A percentile compares a stretch with the other conserved stretches of the same genome.
Conservation (phyloP, 2,797 vertebrate genomes). For the Acanthornis magna region DNA sequence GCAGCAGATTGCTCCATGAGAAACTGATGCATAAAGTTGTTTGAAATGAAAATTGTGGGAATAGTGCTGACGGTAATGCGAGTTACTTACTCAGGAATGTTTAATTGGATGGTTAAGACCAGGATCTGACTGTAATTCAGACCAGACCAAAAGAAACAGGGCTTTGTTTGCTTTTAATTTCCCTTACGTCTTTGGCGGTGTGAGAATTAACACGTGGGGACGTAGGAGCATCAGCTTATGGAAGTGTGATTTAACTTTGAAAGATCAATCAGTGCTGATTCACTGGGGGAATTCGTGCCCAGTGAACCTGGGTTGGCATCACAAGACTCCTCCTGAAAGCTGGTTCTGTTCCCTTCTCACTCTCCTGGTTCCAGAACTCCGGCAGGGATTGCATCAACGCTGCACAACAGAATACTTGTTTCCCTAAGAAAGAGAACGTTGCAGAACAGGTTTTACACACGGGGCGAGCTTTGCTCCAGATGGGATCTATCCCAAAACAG, state of each 20-base stretch:
- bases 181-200: background rate
- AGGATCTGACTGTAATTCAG: background rate
- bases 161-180: background rate
- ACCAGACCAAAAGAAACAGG: background rate
- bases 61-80: background rate
- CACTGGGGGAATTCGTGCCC: background rate
- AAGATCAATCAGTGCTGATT: background rate
- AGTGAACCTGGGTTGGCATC: background rate
- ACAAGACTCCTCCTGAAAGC: background rate
- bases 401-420: background rate
- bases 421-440: background rate
- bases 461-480: slow-evolving; percentile 82
- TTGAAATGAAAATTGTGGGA: slow-evolving; percentile 27
- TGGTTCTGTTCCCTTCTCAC: background rate
- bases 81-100: background rate
- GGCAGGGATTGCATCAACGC: background rate
- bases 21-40: background rate
- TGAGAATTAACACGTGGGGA: background rate
- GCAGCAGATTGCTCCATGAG: background rate
- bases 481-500: slow-evolving; percentile 81
- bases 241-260: background rate
- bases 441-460: slow-evolving; percentile 52
- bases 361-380: background rate
- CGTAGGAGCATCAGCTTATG: accelerated
- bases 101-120: background rate